Base-by-base conservation (phyloP, 23 tunicate species). In the Diplosoma virens region DNA sequence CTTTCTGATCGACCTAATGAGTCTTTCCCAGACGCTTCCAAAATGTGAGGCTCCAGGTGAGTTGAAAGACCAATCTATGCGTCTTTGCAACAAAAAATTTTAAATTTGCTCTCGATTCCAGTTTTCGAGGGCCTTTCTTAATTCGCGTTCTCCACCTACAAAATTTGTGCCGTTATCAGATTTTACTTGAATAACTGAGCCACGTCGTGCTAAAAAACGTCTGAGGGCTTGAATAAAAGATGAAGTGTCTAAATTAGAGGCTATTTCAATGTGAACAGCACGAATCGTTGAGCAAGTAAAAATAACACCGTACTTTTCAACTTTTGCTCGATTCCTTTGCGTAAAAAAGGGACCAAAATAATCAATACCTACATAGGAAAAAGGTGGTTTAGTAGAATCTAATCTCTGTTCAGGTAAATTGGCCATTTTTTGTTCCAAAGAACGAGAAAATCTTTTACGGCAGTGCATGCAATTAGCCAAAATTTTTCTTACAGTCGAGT, bases 141-240 rank as follows among this genome's bases (percentile, higher is more conserved):
- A n/a, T n/a, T n/a, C n/a, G n/a, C n/a, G n/a, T n/a, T n/a, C n/a
- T n/a, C n/a, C n/a, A n/a, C n/a, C n/a, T n/a, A n/a, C n/a, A n/a
- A n/a, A n/a, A 59, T 71, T 81, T 20, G 86, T 71, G 32, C 79
- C 86, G 60, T 73, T 71, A 34, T 81, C 86, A 36, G 55, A 56
- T 18, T 20, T 24, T 4, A 81, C 32, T 33, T 72, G 54, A 16
- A 17, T 33, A 26, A 73, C 67, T 33, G 22, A 71, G 17, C 86
- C 86, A 24, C 58, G 55, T 7, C 86, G 41, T 3, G 53, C 56
- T 7, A 55, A 20, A 46, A 72, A 81, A n/a, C 86, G 29, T 5
- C 69, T 31, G 6, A 72, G 35, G 4, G 86, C 79, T 23, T 54
- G 35, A 25, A 81, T 81, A 58, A 81, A 71, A 2, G 79, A 81